Conservation (phyloP, 2,113 vertebrate species). For the Polypterus senegalus region DNA sequence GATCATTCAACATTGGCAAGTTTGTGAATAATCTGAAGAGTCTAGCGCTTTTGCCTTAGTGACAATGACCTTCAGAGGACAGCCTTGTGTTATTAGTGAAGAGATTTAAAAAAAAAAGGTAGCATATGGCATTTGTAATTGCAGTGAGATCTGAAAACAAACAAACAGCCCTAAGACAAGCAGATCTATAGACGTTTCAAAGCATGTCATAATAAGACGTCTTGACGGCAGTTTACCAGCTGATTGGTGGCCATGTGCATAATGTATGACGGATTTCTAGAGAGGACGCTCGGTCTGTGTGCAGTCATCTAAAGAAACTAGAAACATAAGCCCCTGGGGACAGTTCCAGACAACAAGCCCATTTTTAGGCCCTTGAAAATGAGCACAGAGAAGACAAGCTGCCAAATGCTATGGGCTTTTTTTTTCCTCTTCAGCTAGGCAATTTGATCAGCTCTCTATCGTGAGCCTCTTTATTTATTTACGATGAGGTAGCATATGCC, state of each 20-base stretch:
- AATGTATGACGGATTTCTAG: not conserved
- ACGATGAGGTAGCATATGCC: not conserved
- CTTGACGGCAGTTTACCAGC: too few relatives aligned
- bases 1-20: too few relatives aligned
- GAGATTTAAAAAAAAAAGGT: too few relatives aligned
- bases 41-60: too few relatives aligned
- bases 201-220: too few relatives aligned
- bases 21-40: too few relatives aligned
- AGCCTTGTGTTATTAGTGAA: too few relatives aligned
- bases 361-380: not conserved
- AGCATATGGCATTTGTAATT: too few relatives aligned
- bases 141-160: too few relatives aligned
- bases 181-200: too few relatives aligned
- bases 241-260: not conserved
- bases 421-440: not conserved
- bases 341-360: not conserved
- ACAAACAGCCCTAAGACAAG: too few relatives aligned
- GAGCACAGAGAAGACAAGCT: not conserved
- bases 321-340: not conserved
- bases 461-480: not conserved
- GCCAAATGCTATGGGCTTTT: not conserved
- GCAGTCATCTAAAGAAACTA: not conserved
- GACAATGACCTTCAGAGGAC: too few relatives aligned
- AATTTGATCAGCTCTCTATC: not conserved
- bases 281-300: not conserved